Base-by-base conservation (phyloP, 2,888 invertebrate genomes). In the Harpalus rubripes region DNA sequence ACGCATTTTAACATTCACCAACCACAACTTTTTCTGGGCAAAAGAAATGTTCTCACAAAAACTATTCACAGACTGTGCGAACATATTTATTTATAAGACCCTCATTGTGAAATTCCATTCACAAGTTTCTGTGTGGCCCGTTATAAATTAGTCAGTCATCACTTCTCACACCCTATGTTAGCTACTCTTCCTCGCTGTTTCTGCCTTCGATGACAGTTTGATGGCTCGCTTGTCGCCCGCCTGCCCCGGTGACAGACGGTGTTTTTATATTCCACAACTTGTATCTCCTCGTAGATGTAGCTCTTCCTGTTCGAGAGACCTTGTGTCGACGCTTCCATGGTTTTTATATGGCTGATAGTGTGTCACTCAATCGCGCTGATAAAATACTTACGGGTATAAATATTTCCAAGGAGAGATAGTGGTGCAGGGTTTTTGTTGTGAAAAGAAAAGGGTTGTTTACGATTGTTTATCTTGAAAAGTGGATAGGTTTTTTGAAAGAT, bases 121-220 rank as follows among this genome's bases (percentile, higher is more conserved):
- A 32, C 32, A 32, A 32, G 32, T 32, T 32, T 56, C 59, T 59
- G 68, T 68, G 68, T 68, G 39, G 68, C 7, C 68, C 32, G 52
- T 22, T 22, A 56, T 76, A 58, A 78, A 78, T 78, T 78, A 78
- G 78, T 78, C 58, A 56, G 26, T 78, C 78, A 59, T 52, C 78
- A 15, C 78, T 10, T 10, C 15, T 18, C 18, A 56, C 18, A n/a
- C 52, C 15, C 44, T 15, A 0, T 56, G 0, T 6, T 16, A 15
- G 76, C 12, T 52, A 52, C 52, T 39, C 18, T 74, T 10, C 22
- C 12, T 44, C 52, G 18, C 18, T 18, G 76, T 56, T 76, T 52
- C 22, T 32, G 12, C 18, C 26, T 16, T 8, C 59, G 78, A 52
- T 78, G 78, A 78, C 78, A 78, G 78, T 59, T 78, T 78, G 52